Evolutionary conservation across 2,797 vertebrate genomes (phyloP).

Genomic region (Myotis vivesi): DNA sequence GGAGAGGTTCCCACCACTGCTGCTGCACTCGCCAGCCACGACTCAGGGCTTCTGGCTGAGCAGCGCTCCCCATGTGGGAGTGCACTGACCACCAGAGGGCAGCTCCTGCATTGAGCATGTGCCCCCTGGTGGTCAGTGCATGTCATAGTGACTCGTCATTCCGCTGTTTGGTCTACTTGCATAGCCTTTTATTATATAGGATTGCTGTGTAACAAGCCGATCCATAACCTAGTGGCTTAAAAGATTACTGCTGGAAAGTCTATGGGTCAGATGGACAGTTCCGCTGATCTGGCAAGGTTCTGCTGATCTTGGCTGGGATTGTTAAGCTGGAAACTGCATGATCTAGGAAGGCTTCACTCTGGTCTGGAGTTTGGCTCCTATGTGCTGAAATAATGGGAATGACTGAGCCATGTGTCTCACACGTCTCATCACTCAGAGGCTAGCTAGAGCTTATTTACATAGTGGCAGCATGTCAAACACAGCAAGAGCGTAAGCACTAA

Average conservation of each 20-base stretch:
- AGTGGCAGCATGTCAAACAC: not conserved
- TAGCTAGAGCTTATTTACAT: not conserved
- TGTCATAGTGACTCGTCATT: too few species aligned
- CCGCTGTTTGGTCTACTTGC: too few species aligned
- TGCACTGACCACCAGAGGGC: too few species aligned
- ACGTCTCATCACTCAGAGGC: not conserved
- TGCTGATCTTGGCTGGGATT: not conserved
- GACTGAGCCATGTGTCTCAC: not conserved
- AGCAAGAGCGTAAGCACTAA: not conserved
- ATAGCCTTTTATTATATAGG: too few species aligned
- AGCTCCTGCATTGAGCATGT: too few species aligned
- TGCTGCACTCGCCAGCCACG: too few species aligned
- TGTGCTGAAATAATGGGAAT: not conserved
- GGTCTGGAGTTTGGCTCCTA: not conserved
- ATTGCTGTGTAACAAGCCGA: not conserved
- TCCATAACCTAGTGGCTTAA: not conserved
- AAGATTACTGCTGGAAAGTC: slow-evolving; percentile 11
- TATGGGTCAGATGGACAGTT: not conserved
- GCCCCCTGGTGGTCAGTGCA: too few species aligned
- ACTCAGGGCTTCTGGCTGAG: too few species aligned
- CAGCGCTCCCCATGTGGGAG: fast-evolving
- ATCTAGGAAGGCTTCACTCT: not conserved
- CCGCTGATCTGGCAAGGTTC: not conserved
- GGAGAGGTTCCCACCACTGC: too few species aligned
- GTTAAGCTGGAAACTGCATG: not conserved